These are phyloP conservation scores for Spatula clypeata DNA, from an alignment of 2,797 vertebrate species.

Conservation along the genomic window DNA sequence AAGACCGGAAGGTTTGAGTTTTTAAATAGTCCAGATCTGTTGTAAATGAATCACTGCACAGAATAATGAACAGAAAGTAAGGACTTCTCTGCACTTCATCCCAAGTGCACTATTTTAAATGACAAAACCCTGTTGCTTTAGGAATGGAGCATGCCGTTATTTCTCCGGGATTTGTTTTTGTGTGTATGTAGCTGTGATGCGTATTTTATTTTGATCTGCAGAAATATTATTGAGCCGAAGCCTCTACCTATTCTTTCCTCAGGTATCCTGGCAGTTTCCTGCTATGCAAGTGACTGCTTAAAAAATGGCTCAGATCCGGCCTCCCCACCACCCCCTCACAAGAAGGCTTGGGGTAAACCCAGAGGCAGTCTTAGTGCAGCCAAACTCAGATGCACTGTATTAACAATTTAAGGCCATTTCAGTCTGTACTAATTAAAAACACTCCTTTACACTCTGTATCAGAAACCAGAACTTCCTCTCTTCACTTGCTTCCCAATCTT, in stretches of 20 bases:
- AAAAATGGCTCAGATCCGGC: constrained; percentile 22
- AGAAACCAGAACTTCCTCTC: neutral
- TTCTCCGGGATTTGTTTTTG: neutral
- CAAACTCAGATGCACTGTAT: neutral
- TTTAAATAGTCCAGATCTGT: constrained; percentile 63
- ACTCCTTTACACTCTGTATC: neutral
- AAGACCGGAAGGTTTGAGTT: constrained; percentile 71
- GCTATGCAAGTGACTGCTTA: constrained; percentile 77
- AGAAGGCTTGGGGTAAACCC: neutral
- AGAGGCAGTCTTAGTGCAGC: neutral
- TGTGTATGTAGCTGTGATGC: neutral
- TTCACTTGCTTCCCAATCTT: neutral
- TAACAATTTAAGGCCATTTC: neutral
- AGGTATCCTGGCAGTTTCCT: constrained; percentile 68
- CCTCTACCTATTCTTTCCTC: neutral
- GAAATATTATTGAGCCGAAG: neutral
- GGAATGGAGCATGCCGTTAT: constrained; percentile 32
- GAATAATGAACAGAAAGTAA: constrained; percentile 33
- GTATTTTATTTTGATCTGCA: neutral
- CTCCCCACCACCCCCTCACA: neutral
- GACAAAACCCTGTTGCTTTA: constrained; percentile 46
- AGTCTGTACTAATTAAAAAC: constrained; percentile 21
- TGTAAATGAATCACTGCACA: constrained; percentile 66
- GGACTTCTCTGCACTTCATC: constrained; percentile 55
- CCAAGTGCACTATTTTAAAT: constrained; percentile 23